Conservation (phyloP, 2,113 vertebrate genomes). For the Pterocles burchelli region DNA sequence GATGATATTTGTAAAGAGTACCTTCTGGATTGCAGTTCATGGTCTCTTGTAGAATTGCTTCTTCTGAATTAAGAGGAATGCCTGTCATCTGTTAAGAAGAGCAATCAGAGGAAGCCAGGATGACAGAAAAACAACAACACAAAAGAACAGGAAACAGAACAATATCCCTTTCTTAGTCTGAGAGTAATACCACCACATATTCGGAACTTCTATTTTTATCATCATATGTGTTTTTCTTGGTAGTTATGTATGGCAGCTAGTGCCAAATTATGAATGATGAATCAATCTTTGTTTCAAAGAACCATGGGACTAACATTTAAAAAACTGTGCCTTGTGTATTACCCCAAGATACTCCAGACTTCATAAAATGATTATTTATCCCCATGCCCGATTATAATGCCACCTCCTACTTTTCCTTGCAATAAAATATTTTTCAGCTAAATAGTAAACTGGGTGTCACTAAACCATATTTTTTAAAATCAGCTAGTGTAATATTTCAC, state of each 20-base stretch:
- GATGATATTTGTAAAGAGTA: not conserved
- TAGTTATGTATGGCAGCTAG: not conserved
- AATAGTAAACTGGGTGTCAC: not conserved
- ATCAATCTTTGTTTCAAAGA: not conserved
- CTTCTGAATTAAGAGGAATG: not conserved
- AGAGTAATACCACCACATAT: not conserved
- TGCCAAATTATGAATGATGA: not conserved
- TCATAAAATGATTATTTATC: not conserved
- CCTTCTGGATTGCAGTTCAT: not conserved
- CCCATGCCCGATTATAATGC: not conserved
- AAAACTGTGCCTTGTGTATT: not conserved
- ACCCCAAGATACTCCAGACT: not conserved
- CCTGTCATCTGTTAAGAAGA: not conserved
- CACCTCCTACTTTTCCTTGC: not conserved
- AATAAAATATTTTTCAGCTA: not conserved
- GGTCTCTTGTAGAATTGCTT: not conserved
- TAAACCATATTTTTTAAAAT: not conserved
- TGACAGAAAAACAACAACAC: not conserved
- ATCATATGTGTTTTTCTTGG: not conserved
- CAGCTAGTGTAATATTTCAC: not conserved
- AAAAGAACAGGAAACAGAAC: not conserved
- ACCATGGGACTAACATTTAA: not conserved
- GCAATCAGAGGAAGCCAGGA: not conserved
- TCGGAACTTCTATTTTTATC: not conserved
- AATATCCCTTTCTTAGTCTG: not conserved